These are phyloP conservation scores for Sialis lutaria DNA, from an alignment of 2,888 invertebrate species.

Conservation along the genomic window DNA sequence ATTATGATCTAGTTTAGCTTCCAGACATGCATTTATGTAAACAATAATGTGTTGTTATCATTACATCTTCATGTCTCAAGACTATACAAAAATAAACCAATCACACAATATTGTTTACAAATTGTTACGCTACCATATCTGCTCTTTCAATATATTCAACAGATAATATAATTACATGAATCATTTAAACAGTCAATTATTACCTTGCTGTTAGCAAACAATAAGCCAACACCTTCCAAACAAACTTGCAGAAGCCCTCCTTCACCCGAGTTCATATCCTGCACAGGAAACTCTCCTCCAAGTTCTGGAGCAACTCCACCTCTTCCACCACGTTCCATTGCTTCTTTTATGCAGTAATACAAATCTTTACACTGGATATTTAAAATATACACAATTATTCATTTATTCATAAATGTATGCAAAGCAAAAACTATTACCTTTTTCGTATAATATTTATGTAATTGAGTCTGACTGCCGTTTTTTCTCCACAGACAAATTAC, in stretches of 20 bases:
- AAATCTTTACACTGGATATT: constrained; percentile 79
- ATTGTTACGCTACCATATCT: no score
- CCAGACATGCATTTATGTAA: no score
- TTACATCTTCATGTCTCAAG: no score
- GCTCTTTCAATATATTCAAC: no score
- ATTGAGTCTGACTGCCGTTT: constrained; percentile 82
- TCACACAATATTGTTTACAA: no score
- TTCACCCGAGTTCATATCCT: constrained; percentile 92
- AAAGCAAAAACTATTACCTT: constrained; percentile 50
- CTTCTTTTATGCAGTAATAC: constrained; percentile 96
- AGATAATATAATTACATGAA: no score
- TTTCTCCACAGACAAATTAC: constrained; percentile 94
- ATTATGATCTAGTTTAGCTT: no score
- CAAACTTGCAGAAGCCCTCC: constrained; percentile 96
- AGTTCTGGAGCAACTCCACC: constrained; percentile 48
- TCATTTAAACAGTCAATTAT: no score
- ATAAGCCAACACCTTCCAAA: constrained; percentile 97
- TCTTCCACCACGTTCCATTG: constrained; percentile 86
- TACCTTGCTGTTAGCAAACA: constrained; percentile 99
- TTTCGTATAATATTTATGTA: constrained; percentile 97
- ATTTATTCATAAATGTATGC: background rate
- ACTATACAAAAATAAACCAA: no score
- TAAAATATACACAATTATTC: background rate
- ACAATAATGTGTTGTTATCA: no score
- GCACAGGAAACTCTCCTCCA: constrained; percentile 96